phyloP scores from a whole-genome alignment of 1,140 invertebrate species.

The Cataglyphis hispanica region DNA sequence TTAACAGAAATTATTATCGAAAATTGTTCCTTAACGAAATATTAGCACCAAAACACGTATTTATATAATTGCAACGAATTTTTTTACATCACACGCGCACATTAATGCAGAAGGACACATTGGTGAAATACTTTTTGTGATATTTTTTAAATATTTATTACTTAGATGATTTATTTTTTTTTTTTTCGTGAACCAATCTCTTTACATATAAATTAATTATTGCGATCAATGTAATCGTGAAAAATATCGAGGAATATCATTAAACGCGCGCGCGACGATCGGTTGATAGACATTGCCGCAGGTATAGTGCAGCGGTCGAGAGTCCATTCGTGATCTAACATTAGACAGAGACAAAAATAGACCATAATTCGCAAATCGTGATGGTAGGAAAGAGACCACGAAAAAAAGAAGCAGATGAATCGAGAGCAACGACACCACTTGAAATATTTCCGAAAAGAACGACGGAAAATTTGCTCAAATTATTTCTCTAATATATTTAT shows the following conservation, averaged over 20 bases:
- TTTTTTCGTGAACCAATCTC: neutral
- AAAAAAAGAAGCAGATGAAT: conserved; percentile 45
- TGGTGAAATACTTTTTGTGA: neutral
- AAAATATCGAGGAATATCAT: neutral
- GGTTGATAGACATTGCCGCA: conserved; percentile 48
- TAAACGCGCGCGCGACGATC: conserved; percentile 6
- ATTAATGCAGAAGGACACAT: neutral
- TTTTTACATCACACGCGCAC: neutral
- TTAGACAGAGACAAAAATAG: conserved; percentile 83
- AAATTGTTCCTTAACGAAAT: neutral
- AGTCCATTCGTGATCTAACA: conserved; percentile 77
- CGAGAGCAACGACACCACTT: conserved; percentile 31
- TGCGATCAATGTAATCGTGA: neutral
- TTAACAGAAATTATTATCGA: neutral
- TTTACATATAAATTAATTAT: conserved; percentile 2
- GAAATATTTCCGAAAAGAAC: neutral
- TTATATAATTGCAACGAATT: neutral
- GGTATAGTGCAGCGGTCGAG: conserved; percentile 63
- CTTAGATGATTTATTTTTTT: neutral
- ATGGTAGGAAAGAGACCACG: conserved; percentile 27
- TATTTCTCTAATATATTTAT: too few species aligned
- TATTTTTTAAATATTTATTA: conserved; percentile 11
- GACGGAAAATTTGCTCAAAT: neutral
- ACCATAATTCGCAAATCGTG: conserved; percentile 81
- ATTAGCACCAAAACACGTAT: neutral